A percentile compares a stretch with the other conserved stretches of the same genome.
These are phyloP conservation scores for Hassar affinis DNA, from an alignment of 2,113 vertebrate genomes.

Conservation along the genomic window DNA sequence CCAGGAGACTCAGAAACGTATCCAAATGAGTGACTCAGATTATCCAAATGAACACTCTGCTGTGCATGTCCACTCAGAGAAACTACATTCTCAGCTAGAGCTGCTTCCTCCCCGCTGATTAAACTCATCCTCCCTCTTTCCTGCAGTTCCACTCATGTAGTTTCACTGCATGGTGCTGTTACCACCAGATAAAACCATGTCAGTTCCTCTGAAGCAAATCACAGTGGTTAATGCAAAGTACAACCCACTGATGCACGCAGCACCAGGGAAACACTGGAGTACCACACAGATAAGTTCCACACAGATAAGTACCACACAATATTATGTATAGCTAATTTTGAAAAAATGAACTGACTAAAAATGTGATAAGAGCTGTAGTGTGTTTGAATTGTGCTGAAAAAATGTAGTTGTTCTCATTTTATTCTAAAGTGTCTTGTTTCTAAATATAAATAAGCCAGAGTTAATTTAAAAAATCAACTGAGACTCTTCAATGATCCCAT, in stretches of 20 bases:
- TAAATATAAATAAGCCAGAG: neutral
- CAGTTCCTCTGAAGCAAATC: neutral
- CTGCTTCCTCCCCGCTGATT: constrained; percentile 9
- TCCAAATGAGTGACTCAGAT: neutral
- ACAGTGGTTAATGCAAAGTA: constrained; percentile 7
- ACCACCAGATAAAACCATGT: constrained; percentile 7
- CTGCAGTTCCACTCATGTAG: constrained; percentile 6
- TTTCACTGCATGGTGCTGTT: constrained; percentile 26
- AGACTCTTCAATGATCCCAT: neutral
- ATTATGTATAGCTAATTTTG: neutral
- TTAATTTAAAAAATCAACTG: constrained; percentile 1
- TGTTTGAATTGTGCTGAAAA: neutral
- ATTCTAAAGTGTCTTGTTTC: neutral
- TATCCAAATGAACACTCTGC: constrained; percentile 13
- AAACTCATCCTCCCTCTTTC: neutral
- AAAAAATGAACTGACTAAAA: neutral
- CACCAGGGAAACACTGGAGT: neutral
- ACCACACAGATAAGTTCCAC: neutral
- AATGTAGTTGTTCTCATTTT: too few species aligned
- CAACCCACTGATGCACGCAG: neutral
- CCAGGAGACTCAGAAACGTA: constrained; percentile 1
- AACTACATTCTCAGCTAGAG: neutral
- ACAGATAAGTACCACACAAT: neutral
- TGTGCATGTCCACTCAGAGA: constrained; percentile 7
- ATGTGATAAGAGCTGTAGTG: neutral